Conservation (phyloP, 1,140 invertebrate genomes). For the Anthonomus grandis region DNA sequence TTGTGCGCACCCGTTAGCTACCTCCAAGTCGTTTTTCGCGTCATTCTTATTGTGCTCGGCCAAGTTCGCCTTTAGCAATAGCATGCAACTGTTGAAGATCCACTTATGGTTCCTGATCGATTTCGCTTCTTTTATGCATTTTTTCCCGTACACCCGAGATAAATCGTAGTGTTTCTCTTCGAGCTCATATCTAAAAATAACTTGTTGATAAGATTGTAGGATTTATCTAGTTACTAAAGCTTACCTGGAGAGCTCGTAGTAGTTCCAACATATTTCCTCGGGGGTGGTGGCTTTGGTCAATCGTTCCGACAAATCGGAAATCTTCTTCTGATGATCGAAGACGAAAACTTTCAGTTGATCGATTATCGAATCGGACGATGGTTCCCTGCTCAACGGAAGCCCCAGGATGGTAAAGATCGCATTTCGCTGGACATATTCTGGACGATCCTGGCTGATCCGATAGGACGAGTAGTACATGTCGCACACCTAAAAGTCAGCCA, state of each 20-base stretch:
- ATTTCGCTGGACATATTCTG: constrained; percentile 31
- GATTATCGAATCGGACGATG: constrained; percentile 44
- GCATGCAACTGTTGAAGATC: constrained; percentile 53
- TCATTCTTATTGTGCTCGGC: constrained; percentile 53
- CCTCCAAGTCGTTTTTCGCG: constrained; percentile 26
- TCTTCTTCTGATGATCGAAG: constrained; percentile 41
- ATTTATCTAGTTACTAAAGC: too few relatives aligned
- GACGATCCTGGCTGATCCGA: constrained; percentile 35
- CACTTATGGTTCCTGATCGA: constrained; percentile 45
- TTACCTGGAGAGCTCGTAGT: constrained; percentile 52
- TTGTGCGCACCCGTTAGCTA: constrained; percentile 17
- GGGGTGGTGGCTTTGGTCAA: constrained; percentile 33
- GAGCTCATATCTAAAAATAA: constrained; percentile 45
- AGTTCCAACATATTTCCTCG: constrained; percentile 50
- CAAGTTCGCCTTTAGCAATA: constrained; percentile 53
- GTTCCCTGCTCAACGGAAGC: constrained; percentile 34
- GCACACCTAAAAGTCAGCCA: too few relatives aligned
- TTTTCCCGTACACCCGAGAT: constrained; percentile 54
- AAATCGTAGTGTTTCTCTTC: constrained; percentile 54
- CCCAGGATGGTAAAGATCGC: constrained; percentile 40
- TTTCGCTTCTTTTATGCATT: constrained; percentile 53
- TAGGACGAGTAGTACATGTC: constrained; percentile 37
- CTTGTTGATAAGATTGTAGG: too few relatives aligned
- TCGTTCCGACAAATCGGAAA: constrained; percentile 33
- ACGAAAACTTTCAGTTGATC: constrained; percentile 36